These are phyloP conservation scores for Percina caprodes DNA, from an alignment of 2,113 vertebrate species.

Conservation along the genomic window DNA sequence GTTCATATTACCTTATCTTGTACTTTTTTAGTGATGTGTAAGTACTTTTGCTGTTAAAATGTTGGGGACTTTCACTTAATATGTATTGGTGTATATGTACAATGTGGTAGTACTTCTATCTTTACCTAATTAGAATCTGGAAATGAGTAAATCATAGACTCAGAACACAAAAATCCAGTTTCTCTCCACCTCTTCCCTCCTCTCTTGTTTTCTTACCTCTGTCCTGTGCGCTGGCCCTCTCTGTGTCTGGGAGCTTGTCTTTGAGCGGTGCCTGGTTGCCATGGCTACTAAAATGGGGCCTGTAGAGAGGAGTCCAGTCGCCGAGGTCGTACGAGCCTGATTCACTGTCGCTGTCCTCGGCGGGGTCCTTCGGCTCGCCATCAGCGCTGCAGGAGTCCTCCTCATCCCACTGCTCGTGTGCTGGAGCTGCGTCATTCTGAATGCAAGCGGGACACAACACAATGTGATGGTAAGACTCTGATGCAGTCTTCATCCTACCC, in stretches of 20 bases:
- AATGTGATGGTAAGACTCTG: constrained; percentile 16
- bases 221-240: constrained; percentile 42
- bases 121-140: background rate
- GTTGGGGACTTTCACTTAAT: background rate
- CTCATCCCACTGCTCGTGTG: constrained; percentile 47
- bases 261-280: constrained; percentile 60
- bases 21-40: background rate
- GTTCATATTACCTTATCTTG: background rate
- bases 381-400: constrained; percentile 69
- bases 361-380: constrained; percentile 64
- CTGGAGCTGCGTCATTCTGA: constrained; percentile 54
- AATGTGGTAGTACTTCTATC: no score
- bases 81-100: background rate
- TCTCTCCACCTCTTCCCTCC: background rate
- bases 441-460: background rate
- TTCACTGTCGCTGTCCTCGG: constrained; percentile 71
- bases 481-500: background rate
- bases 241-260: constrained; percentile 57
- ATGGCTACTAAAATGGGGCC: constrained; percentile 62
- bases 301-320: constrained; percentile 61
- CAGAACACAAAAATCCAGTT: background rate
- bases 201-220: constrained; percentile 68
- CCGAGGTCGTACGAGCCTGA: constrained; percentile 67
- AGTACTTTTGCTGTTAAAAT: background rate
- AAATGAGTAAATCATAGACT: background rate